A percentile compares a stretch with the other conserved stretches of the same genome.
Conservation (phyloP, 2,797 vertebrate species). For the Arnoldichthys spilopterus region DNA sequence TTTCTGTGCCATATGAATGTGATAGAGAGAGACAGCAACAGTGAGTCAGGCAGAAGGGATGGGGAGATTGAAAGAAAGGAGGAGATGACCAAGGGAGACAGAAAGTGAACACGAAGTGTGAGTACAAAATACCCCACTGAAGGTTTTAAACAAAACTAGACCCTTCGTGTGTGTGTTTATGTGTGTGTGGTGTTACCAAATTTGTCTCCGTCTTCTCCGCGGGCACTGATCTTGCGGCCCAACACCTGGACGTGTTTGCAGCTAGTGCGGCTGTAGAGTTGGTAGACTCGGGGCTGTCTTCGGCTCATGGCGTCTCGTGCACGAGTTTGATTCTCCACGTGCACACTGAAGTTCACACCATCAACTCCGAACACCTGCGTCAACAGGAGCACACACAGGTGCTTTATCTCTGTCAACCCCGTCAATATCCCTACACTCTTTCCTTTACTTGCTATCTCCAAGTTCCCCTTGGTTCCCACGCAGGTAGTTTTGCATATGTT, state of each 20-base stretch:
- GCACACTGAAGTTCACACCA: slow-evolving; percentile 98
- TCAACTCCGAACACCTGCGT: slow-evolving; percentile 95
- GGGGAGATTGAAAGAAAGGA: slow-evolving; percentile 14
- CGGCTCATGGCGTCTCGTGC: slow-evolving; percentile 96
- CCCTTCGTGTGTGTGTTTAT: slow-evolving; percentile 21
- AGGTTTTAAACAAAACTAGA: slow-evolving; percentile 21
- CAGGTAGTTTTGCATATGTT: slow-evolving; percentile 1
- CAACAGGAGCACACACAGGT: slow-evolving; percentile 35
- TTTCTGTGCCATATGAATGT: slow-evolving; percentile 31
- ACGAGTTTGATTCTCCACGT: slow-evolving; percentile 98
- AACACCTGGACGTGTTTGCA: slow-evolving; percentile 97
- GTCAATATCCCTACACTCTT: slow-evolving; percentile 11
- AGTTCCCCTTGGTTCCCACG: slow-evolving; percentile 26
- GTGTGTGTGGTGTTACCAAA: slow-evolving; percentile 87
- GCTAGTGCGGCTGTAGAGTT: slow-evolving; percentile 98
- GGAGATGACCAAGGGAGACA: neutral
- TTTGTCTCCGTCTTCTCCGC: slow-evolving; percentile 97
- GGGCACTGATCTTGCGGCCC: slow-evolving; percentile 93
- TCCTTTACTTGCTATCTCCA: neutral
- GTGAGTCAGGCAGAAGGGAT: slow-evolving; percentile 19
- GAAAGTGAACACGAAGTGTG: neutral
- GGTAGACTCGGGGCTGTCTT: slow-evolving; percentile 94
- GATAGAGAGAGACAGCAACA: slow-evolving; percentile 11
- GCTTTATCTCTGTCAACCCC: slow-evolving; percentile 42
- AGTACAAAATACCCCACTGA: neutral